Percentiles rank a stretch among this genome's conserved stretches.
Conservation (phyloP, 2,113 vertebrate species). For the Syngnathus typhle region DNA sequence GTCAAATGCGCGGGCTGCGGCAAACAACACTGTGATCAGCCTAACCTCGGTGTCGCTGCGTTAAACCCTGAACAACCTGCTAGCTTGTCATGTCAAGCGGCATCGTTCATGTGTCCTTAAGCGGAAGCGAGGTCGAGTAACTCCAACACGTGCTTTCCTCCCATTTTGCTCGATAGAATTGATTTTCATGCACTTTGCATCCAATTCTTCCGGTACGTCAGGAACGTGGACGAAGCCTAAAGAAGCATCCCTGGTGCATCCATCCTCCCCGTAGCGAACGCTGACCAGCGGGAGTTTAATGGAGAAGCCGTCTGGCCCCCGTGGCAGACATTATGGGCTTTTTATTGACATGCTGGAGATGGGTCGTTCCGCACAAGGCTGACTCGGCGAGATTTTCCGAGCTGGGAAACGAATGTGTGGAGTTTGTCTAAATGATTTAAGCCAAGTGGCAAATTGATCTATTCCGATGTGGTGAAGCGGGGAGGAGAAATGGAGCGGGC, state of each 20-base stretch:
- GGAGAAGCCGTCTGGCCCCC: constrained; percentile 40
- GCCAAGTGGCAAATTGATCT: constrained; percentile 24
- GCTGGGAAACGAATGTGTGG: constrained; percentile 12
- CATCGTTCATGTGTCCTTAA: constrained; percentile 1
- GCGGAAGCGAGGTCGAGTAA: background rate
- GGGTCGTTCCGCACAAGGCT: constrained; percentile 46
- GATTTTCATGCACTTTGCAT: too few species aligned
- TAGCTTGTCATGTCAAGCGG: constrained; percentile 20
- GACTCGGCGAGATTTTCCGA: constrained; percentile 60
- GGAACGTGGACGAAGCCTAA: constrained; percentile 37
- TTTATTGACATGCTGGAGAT: constrained; percentile 62
- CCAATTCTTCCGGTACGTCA: constrained; percentile 29
- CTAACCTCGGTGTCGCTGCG: constrained; percentile 28
- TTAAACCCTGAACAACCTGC: constrained; percentile 16
- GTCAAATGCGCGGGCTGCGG: constrained; percentile 38
- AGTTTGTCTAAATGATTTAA: constrained; percentile 37
- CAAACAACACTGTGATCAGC: constrained; percentile 45
- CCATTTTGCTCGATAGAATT: too few species aligned
- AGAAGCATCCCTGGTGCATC: constrained; percentile 50
- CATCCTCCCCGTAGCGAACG: constrained; percentile 71
- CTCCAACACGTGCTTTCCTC: too few species aligned
- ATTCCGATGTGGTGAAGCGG: constrained; percentile 24
- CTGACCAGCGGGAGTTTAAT: constrained; percentile 66
- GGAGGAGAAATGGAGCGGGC: constrained; percentile 17
- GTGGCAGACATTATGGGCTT: constrained; percentile 31